Evolutionary conservation across 1,140 invertebrate species (phyloP).

Genomic region (Helicoverpa zea): DNA sequence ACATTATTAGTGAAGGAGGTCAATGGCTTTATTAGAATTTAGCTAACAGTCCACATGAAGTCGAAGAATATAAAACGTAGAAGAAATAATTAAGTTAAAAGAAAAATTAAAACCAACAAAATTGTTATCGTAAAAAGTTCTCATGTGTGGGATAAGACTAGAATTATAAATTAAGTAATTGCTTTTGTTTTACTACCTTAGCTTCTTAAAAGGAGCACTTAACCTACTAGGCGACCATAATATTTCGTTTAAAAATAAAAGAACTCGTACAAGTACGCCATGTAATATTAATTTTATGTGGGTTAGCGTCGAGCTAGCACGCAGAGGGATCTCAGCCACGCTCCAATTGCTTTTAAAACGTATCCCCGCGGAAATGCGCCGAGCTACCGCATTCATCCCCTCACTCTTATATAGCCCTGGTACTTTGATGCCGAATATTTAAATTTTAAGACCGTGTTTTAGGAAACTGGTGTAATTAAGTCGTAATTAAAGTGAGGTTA

Average conservation of each 20-base stretch:
- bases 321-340: constrained; percentile 32
- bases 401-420: constrained; percentile 9
- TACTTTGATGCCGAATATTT: constrained; percentile 3
- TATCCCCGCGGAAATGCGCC: constrained; percentile 22
- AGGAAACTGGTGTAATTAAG: not conserved
- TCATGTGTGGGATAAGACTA: too few species aligned
- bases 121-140: too few species aligned
- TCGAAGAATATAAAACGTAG: too few species aligned
- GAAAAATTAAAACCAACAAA: too few species aligned
- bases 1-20: not conserved
- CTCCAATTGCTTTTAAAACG: constrained; percentile 43
- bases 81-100: too few species aligned
- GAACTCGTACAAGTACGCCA: constrained; percentile 8
- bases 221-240: not conserved
- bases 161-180: too few species aligned
- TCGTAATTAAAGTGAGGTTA: not conserved
- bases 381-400: constrained; percentile 26
- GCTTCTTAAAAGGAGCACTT: not conserved
- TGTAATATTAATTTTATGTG: constrained; percentile 33
- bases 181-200: not conserved
- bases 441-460: constrained; percentile 19
- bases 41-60: not conserved
- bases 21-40: not conserved
- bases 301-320: constrained; percentile 21
- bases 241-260: constrained; percentile 18